Evolutionary conservation across 2,113 vertebrate species (phyloP), one percentile per base, ranked within the genome.

Genomic region (Acanthisitta chloris): DNA sequence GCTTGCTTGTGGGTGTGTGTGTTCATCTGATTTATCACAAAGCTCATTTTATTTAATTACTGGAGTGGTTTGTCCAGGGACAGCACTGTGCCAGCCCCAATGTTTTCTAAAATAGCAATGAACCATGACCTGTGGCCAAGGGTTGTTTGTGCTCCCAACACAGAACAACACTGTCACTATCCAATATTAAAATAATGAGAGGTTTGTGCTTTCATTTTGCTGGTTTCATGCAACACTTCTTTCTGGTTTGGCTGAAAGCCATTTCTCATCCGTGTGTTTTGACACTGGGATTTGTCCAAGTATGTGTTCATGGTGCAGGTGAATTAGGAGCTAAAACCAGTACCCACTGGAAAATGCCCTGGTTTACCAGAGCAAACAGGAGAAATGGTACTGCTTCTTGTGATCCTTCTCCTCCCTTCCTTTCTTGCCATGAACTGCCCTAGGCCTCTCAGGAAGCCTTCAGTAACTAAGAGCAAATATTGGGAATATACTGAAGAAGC

Each of bases 111-210:
- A 95, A 59, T 51, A 61, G 40, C 55, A 86, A 59, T 79, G 93
- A 83, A 88, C 88, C 40, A 10, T 81, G 94, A 95, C 88, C 94
- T 34, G 86, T 97, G 94, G 92, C 82, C 95, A 86, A 71, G 42
- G 80, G 76, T 93, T 96, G 88, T 96, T 96, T 95, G 93, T 92
- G 69, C 59, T 88, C 64, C 28, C 86, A 82, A 52, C 29, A 33
- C 10, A 71, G 51, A 90, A 40, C 77, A 92, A 86, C 76, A 52
- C 36, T 62, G 85, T 78, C 91, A 55, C 92, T 88, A 58, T 55
- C 86, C 94, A 97, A 74, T 94, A 97, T 97, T 96, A 88, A 96
- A 92, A 94, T 96, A 96, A 96, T 94, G 88, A 95, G 90, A 94
- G 81, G 85, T 84, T 90, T 92, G 76, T 81, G 55, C 88, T 84